Evolutionary conservation across 2,888 invertebrate genomes (phyloP).

Genomic region (Nezara viridula): DNA sequence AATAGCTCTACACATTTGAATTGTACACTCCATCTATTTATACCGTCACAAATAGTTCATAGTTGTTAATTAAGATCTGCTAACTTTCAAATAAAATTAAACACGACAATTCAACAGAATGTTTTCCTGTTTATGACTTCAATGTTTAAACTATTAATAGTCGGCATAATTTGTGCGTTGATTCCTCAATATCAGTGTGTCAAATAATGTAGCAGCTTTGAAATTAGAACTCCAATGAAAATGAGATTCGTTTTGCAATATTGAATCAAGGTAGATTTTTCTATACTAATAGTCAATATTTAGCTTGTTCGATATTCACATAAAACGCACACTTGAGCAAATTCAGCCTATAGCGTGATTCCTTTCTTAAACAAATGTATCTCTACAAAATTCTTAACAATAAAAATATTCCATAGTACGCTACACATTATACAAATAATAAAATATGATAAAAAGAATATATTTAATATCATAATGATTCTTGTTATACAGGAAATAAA

Average conservation of each 20-base stretch:
- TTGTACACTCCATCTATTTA: too few species aligned
- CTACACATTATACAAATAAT: not conserved
- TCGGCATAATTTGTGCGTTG: not conserved
- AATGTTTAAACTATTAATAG: too few species aligned
- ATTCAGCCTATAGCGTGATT: not conserved
- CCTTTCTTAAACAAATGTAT: not conserved
- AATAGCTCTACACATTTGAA: too few species aligned
- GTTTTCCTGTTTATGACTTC: too few species aligned
- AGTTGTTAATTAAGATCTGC: too few species aligned
- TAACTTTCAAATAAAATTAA: too few species aligned
- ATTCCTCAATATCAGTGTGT: not conserved
- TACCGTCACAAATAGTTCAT: too few species aligned
- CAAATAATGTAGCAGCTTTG: not conserved
- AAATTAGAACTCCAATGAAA: not conserved
- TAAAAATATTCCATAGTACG: not conserved
- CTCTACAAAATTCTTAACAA: not conserved
- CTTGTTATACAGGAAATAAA: too few species aligned
- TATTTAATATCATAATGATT: too few species aligned
- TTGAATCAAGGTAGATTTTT: not conserved
- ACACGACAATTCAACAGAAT: not conserved
- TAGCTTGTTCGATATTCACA: not conserved
- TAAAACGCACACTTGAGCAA: not conserved
- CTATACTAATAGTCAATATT: not conserved
- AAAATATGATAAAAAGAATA: not conserved
- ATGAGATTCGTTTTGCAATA: not conserved